Evolutionary conservation across 2,797 vertebrate genomes (phyloP), one percentile per base, ranked within the genome.

Genomic region (Anabas testudineus): DNA sequence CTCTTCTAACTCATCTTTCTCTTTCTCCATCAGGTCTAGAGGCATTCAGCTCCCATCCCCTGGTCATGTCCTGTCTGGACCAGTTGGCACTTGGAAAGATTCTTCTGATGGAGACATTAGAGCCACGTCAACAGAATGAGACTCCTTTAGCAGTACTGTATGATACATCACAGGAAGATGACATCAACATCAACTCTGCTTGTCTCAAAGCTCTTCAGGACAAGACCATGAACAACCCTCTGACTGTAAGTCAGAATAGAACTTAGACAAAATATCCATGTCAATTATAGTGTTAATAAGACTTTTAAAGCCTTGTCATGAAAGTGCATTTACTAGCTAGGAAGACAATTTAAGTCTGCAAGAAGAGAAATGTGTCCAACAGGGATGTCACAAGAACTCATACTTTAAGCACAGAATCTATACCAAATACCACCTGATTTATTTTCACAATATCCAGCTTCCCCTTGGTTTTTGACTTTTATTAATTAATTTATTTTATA

Each of bases 121-220:
- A 96, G 71, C 70, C 65, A 0, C 55, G 58, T 67, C 67, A 80
- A 3, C 63, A 58, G n/a, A 94, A 88, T 48, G 90, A 93, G 42
- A 90, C 93, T 28, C 96, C 96, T 15, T 77, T 94, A 59, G 92
- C 93, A 36, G 92, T 99, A 71, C 91, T 99, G 10, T 99, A 97
- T 10, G 96, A 99, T 78, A 99, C 97, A 1, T 98, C 97, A 0
- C 94, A 95, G 73, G 95, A 97, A 26, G 95, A 96, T 0, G 97
- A 99, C 52, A 43, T 99, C 76, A 99, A 99, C 81, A 94, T 99
- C 53, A 99, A 97, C 71, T 87, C 94, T 16, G 59, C 78, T 36
- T 99, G 97, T 83, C 79, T 97, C 72, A 96, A 94, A 81, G 92
- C 93, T 6, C 74, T 97, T 43, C 94, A 92, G 80, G 97, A 99